A percentile compares a stretch with the other conserved stretches of the same genome.
phyloP scores from a whole-genome alignment of 2,113 vertebrate genomes.

The Megaceryle torquata region DNA sequence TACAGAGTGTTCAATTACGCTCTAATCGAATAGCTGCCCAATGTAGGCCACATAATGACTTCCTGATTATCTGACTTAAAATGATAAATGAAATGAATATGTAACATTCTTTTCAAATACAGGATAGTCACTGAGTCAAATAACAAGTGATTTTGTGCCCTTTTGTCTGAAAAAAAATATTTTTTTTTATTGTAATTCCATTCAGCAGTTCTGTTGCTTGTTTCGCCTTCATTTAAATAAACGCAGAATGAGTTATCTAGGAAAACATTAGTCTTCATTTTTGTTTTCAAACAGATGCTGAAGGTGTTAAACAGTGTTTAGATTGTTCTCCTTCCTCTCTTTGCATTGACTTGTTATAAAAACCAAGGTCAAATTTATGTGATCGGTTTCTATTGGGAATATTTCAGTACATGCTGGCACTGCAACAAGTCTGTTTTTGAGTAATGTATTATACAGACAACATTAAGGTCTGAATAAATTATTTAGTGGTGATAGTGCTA shows the following conservation, averaged over 20 bases:
- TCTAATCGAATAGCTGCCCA: constrained; percentile 94
- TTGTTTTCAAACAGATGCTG: constrained; percentile 63
- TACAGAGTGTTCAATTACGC: constrained; percentile 92
- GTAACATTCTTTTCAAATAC: constrained; percentile 81
- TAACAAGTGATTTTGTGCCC: constrained; percentile 73
- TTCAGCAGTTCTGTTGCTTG: constrained; percentile 63
- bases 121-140: constrained; percentile 73
- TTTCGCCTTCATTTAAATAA: constrained; percentile 71
- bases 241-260: constrained; percentile 61
- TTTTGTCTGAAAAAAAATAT: constrained; percentile 69
- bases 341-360: constrained; percentile 51
- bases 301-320: constrained; percentile 70
- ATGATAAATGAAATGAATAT: constrained; percentile 99
- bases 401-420: constrained; percentile 50
- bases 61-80: constrained; percentile 99
- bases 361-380: constrained; percentile 58
- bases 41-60: constrained; percentile 97
- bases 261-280: constrained; percentile 71
- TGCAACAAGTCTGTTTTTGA: constrained; percentile 46
- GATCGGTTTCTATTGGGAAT: constrained; percentile 46
- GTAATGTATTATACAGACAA: constrained; percentile 49
- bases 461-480: constrained; percentile 69
- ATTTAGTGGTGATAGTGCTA: constrained; percentile 56
- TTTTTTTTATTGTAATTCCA: constrained; percentile 69
- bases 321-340: constrained; percentile 57